These are phyloP conservation scores for Caenorhabditis sinica DNA, from an alignment of 2,888 invertebrate genomes.

Conservation along the genomic window DNA sequence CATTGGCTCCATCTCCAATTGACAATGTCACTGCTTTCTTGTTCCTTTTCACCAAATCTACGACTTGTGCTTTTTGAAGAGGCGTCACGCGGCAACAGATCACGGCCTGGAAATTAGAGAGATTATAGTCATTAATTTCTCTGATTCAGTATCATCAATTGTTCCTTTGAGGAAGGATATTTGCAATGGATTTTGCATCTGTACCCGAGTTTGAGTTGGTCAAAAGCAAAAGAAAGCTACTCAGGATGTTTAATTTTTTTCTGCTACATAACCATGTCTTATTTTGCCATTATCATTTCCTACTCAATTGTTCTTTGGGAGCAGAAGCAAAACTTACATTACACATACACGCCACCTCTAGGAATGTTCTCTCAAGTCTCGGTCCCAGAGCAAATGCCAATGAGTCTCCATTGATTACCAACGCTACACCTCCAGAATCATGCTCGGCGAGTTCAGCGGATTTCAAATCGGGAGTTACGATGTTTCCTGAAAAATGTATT, in stretches of 20 bases:
- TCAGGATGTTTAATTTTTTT: too few relatives aligned
- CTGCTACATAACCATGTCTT: too few relatives aligned
- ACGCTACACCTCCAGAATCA: slow-evolving; percentile 88
- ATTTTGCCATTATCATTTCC: too few relatives aligned
- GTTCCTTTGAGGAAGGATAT: too few relatives aligned
- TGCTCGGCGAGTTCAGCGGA: slow-evolving; percentile 39
- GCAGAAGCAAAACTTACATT: slow-evolving; percentile 64
- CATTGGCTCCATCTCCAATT: slow-evolving; percentile 99
- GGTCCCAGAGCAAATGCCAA: slow-evolving; percentile 95
- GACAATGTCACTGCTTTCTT: slow-evolving; percentile 93
- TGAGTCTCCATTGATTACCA: slow-evolving; percentile 97
- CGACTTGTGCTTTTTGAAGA: slow-evolving; percentile 97
- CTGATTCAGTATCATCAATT: too few relatives aligned
- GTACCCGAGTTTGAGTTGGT: too few relatives aligned
- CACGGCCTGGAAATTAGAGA: slow-evolving; percentile 90
- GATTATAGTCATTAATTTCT: background rate
- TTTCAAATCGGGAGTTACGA: slow-evolving; percentile 53
- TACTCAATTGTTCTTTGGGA: too few relatives aligned
- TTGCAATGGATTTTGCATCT: too few relatives aligned
- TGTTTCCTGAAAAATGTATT: slow-evolving; percentile 37
- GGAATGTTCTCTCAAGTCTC: slow-evolving; percentile 91
- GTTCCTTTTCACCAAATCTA: slow-evolving; percentile 95
- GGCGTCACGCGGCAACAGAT: slow-evolving; percentile 99
- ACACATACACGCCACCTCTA: slow-evolving; percentile 88
- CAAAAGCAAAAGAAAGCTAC: too few relatives aligned